Evolutionary conservation across 2,888 invertebrate genomes (phyloP), one percentile per base, ranked within the genome.

Genomic region (Lordiphosa fenestrarum): DNA sequence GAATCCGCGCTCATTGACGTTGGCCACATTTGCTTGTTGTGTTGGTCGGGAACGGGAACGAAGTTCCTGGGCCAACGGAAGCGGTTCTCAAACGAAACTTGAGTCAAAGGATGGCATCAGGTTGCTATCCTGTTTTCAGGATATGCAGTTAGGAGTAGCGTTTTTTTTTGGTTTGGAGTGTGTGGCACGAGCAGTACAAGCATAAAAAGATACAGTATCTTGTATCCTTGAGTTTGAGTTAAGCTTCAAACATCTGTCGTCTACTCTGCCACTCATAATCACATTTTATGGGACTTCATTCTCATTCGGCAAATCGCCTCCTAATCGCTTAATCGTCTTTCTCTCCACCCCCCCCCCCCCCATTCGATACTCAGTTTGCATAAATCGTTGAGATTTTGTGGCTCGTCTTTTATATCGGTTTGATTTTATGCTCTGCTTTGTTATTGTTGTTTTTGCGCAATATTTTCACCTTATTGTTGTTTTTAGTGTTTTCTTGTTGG

Each of bases 181-280:
- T 30, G 62, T 70, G 82, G 73, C 76, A 77, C 76, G 76, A 80
- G 76, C 75, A 78, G 53, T 46, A 36, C n/a, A 41, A 19, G 38
- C 47, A 47, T 12, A 37, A 49, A 57, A 44, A 44, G 15, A 44
- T 33, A 33, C 35, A 53, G 35, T 58, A 36, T 70, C 47, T 55
- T 56, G 58, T 53, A 36, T 51, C 52, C 38, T 41, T 33, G 38
- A 40, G 41, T 44, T 44, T 7, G 13, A 6, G 53, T 38, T 41
- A 25, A 56, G 38, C 71, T 73, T 76, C 66, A 73, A 73, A 86
- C 86, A 86, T 78, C 83, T 84, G 83, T 83, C 82, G 30, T 54
- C 46, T 46, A 36, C 52, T 19, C 38, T 21, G 13, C 12, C 15
- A 30, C 30, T 30, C 30, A 39, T 66, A 81, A 73, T 67, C 68